phyloP scores from a whole-genome alignment of 2,113 vertebrate genomes.

The Pionites leucogaster region DNA sequence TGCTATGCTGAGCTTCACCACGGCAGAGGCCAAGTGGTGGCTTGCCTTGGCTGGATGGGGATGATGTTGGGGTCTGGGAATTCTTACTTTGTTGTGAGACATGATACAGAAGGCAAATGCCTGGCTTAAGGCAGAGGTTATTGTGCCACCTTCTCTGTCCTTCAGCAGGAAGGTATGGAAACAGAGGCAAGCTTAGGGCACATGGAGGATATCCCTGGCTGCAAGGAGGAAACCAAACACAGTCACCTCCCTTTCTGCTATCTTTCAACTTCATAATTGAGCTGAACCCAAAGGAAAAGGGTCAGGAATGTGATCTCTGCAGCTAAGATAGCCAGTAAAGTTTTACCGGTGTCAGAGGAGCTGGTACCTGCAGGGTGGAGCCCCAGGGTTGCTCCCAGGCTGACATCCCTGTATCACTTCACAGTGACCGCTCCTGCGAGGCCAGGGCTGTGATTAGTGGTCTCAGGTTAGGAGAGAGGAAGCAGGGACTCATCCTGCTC shows the following conservation, averaged over 20 bases:
- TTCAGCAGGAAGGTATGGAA: background rate
- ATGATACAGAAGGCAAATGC: background rate
- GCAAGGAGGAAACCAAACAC: background rate
- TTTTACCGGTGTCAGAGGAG: background rate
- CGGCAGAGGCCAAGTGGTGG: background rate
- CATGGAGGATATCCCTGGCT: background rate
- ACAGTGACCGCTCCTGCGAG: rapidly evolving
- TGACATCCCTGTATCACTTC: background rate
- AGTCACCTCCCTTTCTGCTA: background rate
- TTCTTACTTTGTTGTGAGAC: background rate
- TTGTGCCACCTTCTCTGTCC: background rate
- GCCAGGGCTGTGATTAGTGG: background rate
- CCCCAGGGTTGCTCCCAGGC: background rate
- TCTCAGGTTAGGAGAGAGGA: background rate
- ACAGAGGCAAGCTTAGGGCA: background rate
- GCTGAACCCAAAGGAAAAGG: background rate
- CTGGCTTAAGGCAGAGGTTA: background rate
- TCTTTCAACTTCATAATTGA: background rate
- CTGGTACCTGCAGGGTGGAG: background rate
- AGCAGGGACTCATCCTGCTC: background rate
- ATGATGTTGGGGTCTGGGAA: background rate
- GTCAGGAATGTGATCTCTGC: background rate
- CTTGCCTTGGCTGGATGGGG: background rate
- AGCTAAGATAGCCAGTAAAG: background rate
- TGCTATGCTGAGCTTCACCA: background rate